A percentile compares a stretch with the other conserved stretches of the same genome.
phyloP scores from a whole-genome alignment of 2,888 invertebrate genomes.

The Ichneumoninae sp. region DNA sequence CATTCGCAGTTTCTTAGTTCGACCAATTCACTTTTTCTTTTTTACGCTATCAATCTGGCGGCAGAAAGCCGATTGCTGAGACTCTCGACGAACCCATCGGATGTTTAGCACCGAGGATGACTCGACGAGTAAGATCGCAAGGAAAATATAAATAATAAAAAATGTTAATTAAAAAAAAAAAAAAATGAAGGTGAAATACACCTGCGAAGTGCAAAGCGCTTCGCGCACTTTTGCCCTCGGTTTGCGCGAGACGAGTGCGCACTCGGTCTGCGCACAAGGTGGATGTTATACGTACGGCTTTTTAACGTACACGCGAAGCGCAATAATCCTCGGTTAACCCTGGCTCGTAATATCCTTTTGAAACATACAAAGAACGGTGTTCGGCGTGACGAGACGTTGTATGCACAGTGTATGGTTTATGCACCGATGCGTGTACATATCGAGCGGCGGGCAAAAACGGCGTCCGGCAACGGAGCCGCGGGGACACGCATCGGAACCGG shows the following conservation, averaged over 20 bases:
- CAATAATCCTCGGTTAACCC: constrained; percentile 2
- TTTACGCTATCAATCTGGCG: neutral
- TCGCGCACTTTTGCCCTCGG: constrained; percentile 10
- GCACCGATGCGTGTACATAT: constrained; percentile 14
- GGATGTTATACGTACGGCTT: constrained; percentile 30
- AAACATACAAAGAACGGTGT: constrained; percentile 35
- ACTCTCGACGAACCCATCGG: neutral
- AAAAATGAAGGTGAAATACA: no score
- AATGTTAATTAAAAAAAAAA: no score
- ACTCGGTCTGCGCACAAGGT: neutral
- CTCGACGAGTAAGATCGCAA: no score
- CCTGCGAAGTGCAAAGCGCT: neutral
- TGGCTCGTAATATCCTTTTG: constrained; percentile 21
- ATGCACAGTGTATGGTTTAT: constrained; percentile 17
- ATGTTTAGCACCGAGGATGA: neutral
- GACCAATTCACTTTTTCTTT: neutral
- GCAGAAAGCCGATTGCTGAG: neutral
- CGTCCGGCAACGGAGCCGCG: neutral
- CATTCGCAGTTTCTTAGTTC: no score
- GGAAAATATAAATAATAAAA: no score
- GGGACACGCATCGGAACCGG: constrained; percentile 1
- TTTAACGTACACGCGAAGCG: constrained; percentile 14
- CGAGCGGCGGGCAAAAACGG: neutral
- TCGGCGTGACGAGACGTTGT: constrained; percentile 26
- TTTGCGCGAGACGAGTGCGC: neutral